These are phyloP conservation scores for Odontamblyopus rebecca DNA, from an alignment of 2,797 vertebrate species.

Conservation along the genomic window DNA sequence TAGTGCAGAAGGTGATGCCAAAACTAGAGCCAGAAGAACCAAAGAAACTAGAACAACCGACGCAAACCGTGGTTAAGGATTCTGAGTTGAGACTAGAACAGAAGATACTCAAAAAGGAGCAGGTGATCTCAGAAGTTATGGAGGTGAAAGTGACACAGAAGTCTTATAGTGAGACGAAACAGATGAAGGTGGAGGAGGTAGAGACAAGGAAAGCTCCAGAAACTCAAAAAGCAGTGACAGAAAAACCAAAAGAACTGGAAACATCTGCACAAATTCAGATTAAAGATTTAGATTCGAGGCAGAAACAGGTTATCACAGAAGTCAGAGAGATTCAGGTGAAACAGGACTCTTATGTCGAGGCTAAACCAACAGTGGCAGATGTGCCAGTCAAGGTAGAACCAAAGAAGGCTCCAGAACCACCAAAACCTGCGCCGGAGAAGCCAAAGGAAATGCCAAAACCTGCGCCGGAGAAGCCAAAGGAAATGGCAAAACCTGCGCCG, in stretches of 20 bases:
- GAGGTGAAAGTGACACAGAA: neutral
- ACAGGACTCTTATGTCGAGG: neutral
- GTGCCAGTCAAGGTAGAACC: neutral
- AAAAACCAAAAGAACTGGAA: neutral
- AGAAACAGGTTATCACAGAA: neutral
- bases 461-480: neutral
- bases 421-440: neutral
- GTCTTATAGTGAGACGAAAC: neutral
- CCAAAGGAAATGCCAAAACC: neutral
- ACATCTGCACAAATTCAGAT: neutral
- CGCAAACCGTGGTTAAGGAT: neutral
- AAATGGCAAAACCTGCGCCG: neutral
- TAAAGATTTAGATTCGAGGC: neutral
- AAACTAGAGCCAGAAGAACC: neutral
- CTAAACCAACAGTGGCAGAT: neutral
- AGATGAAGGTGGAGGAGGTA: neutral
- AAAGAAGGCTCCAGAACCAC: neutral
- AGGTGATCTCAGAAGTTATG: neutral
- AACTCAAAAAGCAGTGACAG: neutral
- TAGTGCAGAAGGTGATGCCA: neutral
- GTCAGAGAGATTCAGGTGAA: neutral
- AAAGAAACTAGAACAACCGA: neutral
- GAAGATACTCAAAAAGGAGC: neutral
- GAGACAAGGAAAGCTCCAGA: neutral
- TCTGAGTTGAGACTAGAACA: neutral